Base-by-base conservation (phyloP, 2,888 invertebrate species). In the Leptinotarsa rubiginosa region DNA sequence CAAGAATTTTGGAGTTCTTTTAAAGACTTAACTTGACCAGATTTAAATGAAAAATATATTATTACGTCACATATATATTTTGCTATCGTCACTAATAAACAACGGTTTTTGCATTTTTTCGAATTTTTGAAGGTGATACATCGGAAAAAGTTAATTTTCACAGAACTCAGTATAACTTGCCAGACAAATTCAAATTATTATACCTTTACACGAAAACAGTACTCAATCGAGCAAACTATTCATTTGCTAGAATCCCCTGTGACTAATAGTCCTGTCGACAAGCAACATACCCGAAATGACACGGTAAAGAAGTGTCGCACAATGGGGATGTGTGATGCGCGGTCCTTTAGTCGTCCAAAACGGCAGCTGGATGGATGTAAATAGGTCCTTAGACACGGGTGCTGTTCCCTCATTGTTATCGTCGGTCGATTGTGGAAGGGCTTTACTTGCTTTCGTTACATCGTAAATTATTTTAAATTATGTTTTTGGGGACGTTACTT, bases 251-350 rank as follows among this genome's bases (percentile, higher is more conserved):
- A 69, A 54, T 73, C 66, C 74, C 69, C 52, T 12, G 65, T 72
- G 71, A 75, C 71, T 75, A 71, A 75, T 75, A 71, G 72, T 72
- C 71, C 69, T 66, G 75, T 75, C 71, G 74, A 74, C 76, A 76
- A 69, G 52, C 67, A 71, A 76, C 76, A 76, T 74, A 73, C 76
- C 76, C 69, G 54, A 74, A 76, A 76, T 73, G 76, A 76, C 76
- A 73, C 67, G 76, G 65, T 74, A 76, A 76, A 76, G 76, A 74
- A 73, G 65, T 74, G 68, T 49, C 56, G 54, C 70, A 77, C 78
- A 78, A 78, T 76, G 65, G 75, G 70, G 70, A 71, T 75, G 78
- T 76, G 77, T 74, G 75, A 75, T 70, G 70, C 59, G 41, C 41
- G 72, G 72, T 69, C 69, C 72, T 74, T 66, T 70, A 50, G 74